These are phyloP conservation scores for Heptranchias perlo DNA, from an alignment of 2,113 vertebrate genomes.

Conservation along the genomic window DNA sequence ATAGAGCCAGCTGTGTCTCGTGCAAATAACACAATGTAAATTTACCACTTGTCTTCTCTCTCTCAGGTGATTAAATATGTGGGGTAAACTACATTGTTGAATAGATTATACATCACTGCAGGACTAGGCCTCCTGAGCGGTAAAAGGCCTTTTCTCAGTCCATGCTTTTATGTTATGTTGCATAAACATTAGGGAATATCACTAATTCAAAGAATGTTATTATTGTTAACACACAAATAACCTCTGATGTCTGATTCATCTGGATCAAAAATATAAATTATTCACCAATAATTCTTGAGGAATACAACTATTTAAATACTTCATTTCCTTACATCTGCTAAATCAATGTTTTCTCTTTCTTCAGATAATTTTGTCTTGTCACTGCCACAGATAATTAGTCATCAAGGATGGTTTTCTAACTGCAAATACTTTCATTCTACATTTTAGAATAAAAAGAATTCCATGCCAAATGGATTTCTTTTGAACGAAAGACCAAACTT, in stretches of 20 bases:
- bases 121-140: no score
- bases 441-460: background rate
- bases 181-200: background rate
- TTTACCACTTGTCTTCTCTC: no score
- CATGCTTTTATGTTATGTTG: background rate
- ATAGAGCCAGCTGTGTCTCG: no score
- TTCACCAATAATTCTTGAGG: background rate
- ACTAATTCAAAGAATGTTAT: background rate
- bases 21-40: no score
- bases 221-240: background rate
- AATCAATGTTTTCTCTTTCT: background rate
- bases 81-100: no score
- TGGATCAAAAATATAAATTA: background rate
- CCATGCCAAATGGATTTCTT: background rate
- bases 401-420: background rate
- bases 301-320: background rate
- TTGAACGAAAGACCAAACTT: background rate
- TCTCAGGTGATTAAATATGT: no score
- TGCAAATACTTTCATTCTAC: background rate
- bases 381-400: background rate
- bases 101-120: no score
- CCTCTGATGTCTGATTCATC: background rate
- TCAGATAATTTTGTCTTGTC: background rate
- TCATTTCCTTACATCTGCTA: background rate
- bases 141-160: background rate